Conservation (phyloP, 2,888 invertebrate species). For the Torymus auratus region DNA sequence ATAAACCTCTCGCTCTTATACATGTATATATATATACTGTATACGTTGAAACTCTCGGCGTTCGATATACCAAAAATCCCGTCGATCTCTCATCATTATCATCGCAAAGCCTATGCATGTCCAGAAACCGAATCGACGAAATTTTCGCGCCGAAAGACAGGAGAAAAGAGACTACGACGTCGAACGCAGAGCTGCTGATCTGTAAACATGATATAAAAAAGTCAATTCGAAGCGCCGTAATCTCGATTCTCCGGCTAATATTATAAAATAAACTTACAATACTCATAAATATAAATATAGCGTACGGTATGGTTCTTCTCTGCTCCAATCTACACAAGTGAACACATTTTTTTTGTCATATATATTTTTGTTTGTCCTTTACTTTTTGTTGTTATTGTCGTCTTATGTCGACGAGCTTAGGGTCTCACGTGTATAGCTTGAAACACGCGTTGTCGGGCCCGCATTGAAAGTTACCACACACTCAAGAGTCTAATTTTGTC, state of each 20-base stretch:
- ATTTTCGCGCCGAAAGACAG: slow-evolving; percentile 7
- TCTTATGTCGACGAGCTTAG: slow-evolving; percentile 27
- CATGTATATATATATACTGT: not conserved
- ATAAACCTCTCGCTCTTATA: not conserved
- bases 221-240: not conserved
- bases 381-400: not conserved
- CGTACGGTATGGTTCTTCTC: slow-evolving; percentile 41
- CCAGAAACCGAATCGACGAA: slow-evolving; percentile 12
- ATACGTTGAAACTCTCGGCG: not conserved
- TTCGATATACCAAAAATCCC: slow-evolving; percentile 12
- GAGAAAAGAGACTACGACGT: slow-evolving; percentile 22
- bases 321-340: slow-evolving; percentile 49
- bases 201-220: no score
- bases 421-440: slow-evolving; percentile 50
- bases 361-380: slow-evolving; percentile 5
- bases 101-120: no score
- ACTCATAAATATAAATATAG: slow-evolving; percentile 21
- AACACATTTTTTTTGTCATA: slow-evolving; percentile 35
- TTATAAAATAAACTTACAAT: slow-evolving; percentile 30
- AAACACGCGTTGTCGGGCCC: slow-evolving; percentile 13
- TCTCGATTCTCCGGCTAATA: not conserved
- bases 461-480: slow-evolving; percentile 47
- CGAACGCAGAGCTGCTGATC: slow-evolving; percentile 11
- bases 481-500: slow-evolving; percentile 20
- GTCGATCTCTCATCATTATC: slow-evolving; percentile 6